Evolutionary conservation across 2,113 vertebrate genomes (phyloP).

Genomic region (Pavo muticus): DNA sequence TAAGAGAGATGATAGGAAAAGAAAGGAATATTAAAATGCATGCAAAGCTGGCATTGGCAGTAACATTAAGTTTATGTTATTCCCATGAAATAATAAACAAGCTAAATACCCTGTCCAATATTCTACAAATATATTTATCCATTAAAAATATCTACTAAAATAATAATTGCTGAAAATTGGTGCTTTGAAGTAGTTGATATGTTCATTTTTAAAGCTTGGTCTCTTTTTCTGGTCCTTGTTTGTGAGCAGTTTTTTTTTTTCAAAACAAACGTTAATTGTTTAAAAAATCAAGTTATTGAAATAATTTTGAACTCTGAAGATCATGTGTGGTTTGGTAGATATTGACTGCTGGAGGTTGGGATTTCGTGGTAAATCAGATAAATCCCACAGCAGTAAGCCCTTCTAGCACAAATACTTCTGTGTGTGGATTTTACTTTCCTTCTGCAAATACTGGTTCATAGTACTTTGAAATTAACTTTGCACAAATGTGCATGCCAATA

Average conservation of each 20-base stretch:
- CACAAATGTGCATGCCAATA: conserved; percentile 49
- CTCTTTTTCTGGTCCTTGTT: neutral
- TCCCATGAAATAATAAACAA: neutral
- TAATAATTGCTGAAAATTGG: neutral
- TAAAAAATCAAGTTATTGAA: neutral
- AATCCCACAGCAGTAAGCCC: conserved; percentile 13
- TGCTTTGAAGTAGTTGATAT: neutral
- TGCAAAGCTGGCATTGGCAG: neutral
- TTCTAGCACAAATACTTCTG: conserved; percentile 29
- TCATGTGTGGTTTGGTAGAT: neutral
- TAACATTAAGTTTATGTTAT: neutral
- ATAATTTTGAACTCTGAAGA: neutral
- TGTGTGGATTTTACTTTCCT: conserved; percentile 22
- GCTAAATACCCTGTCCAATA: neutral
- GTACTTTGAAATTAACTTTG: conserved; percentile 49
- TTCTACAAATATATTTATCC: neutral
- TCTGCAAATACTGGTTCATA: neutral
- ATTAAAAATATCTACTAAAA: neutral
- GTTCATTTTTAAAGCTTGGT: neutral
- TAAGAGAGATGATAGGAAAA: neutral
- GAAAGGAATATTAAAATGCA: neutral
- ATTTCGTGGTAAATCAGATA: conserved; percentile 52
- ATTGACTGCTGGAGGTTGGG: conserved; percentile 37
- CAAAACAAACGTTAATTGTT: neutral
- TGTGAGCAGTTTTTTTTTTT: neutral